Base-by-base conservation (phyloP, 2,888 invertebrate species). In the Emmelina monodactyla region DNA sequence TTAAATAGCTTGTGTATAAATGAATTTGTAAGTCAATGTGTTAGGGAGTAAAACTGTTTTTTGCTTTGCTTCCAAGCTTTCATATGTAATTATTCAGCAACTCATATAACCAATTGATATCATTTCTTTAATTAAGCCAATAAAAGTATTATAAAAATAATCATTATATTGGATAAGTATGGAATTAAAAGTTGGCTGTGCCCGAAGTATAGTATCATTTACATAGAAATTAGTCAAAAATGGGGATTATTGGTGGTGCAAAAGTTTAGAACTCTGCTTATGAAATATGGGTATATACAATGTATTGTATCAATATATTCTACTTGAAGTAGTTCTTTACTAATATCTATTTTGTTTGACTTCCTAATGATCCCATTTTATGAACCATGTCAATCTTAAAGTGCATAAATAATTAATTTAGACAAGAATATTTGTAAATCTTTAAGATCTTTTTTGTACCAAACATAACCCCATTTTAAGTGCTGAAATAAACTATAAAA, bases 131-230 rank as follows among this genome's bases (percentile, higher is more conserved):
- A 34, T 34, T 37, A 45, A 42, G 46, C 47, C 51, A 48, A 46
- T 45, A 46, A 47, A 58, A 58, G 54, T 59, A 60, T 59, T 59
- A 55, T 53, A 51, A 45, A 45, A 44, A 48, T 47, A 53, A 51
- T 51, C 39, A 50, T 39, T 53, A 56, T 55, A 10, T 14, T 29
- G 49, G 51, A 58, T 61, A 62, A 60, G 61, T 55, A 57, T 48
- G 57, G 54, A 68, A 62, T 58, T 61, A 62, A 56, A 59, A 61
- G 53, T 60, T 68, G 71, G 71, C 71, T 71, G 71, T 71, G 71
- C 62, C 43, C 53, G 57, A 55, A 53, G 49, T 28, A 46, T 57
- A 56, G 46, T 51, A 40, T 44, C 38, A 46, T 37, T 45, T 42
- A 46, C 45, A 49, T 47, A 51, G 41, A 46, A 40, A 43, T 43